Percentiles rank a stretch among this genome's conserved stretches.
These are phyloP conservation scores for Raja brachyura DNA, from an alignment of 2,113 vertebrate genomes.

Conservation along the genomic window DNA sequence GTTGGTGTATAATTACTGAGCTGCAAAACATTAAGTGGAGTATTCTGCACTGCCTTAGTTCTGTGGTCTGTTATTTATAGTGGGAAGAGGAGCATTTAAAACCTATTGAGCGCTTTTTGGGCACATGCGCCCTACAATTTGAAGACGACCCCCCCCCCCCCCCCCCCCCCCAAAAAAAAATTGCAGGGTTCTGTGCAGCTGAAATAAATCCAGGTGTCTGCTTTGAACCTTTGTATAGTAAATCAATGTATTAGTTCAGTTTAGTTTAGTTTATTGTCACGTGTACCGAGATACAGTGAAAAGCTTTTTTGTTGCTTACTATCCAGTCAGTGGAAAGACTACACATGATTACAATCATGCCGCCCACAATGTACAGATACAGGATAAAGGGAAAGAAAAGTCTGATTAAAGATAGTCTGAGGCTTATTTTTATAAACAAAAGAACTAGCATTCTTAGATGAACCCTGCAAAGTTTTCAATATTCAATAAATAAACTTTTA, in stretches of 20 bases:
- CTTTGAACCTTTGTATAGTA: background rate
- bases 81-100: background rate
- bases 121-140: background rate
- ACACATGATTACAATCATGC: too few relatives aligned
- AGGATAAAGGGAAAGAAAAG: too few relatives aligned
- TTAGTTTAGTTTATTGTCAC: too few relatives aligned
- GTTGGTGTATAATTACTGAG: background rate
- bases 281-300: too few relatives aligned
- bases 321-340: too few relatives aligned
- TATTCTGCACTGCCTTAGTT: background rate
- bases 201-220: slow-evolving; percentile 26
- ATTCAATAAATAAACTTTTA: background rate
- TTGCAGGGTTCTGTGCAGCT: background rate
- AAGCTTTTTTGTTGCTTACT: too few relatives aligned
- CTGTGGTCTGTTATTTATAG: slow-evolving; percentile 20
- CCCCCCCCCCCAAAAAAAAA: background rate
- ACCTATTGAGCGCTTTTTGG: background rate
- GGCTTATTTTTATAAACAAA: background rate
- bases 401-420: too few relatives aligned
- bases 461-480: background rate
- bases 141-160: background rate
- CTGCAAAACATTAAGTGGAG: background rate
- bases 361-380: too few relatives aligned
- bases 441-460: background rate
- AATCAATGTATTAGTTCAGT: background rate